These are phyloP conservation scores for Oxygymnocypris stewartii DNA, from an alignment of 2,113 vertebrate species.

Conservation along the genomic window DNA sequence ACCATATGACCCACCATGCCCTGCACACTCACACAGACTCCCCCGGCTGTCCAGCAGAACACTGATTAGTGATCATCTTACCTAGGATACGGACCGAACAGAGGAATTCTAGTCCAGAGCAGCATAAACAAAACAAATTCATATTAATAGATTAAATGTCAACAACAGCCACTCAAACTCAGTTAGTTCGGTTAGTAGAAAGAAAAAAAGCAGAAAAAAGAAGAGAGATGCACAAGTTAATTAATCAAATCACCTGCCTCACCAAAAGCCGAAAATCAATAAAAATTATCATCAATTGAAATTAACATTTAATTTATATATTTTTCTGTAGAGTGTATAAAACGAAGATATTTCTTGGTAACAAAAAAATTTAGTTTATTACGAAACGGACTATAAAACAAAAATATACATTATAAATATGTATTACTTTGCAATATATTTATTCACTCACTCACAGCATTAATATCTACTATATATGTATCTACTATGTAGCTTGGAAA, in stretches of 20 bases:
- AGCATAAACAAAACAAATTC: slow-evolving; percentile 98
- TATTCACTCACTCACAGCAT: neutral
- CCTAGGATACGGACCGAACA: slow-evolving; percentile 99
- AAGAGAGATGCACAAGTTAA: neutral
- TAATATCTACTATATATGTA: neutral
- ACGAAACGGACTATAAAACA: neutral
- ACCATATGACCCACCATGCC: neutral
- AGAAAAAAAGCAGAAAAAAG: slow-evolving; percentile 13
- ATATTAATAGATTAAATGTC: slow-evolving; percentile 89
- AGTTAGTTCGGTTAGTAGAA: slow-evolving; percentile 64
- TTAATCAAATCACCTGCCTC: neutral
- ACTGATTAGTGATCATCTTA: slow-evolving; percentile 79
- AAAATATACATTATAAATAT: neutral
- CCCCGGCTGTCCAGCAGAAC: slow-evolving; percentile 23
- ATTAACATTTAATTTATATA: neutral
- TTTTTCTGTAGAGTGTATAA: neutral
- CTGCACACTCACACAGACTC: slow-evolving; percentile 63
- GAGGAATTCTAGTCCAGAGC: slow-evolving; percentile 99
- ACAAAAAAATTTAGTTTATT: neutral
- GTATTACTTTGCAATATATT: neutral
- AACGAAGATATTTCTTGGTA: neutral
- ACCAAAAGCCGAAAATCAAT: neutral
- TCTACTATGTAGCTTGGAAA: neutral
- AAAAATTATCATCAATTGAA: neutral
- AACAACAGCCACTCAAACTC: slow-evolving; percentile 69